phyloP scores from a whole-genome alignment of 92 coral and sea anemone genomes.

The Nematostella vectensis region DNA sequence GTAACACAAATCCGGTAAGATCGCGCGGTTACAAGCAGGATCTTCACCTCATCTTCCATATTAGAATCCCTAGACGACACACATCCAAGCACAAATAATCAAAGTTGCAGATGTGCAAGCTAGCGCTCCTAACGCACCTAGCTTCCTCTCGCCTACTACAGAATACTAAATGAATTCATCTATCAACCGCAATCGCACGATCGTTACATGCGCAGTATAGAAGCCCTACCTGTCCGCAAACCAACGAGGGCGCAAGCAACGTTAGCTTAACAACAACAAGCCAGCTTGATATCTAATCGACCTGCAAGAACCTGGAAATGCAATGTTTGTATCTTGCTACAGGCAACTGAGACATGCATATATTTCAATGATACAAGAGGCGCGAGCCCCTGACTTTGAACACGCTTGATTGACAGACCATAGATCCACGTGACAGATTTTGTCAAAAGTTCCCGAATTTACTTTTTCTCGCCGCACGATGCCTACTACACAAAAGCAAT shows the following conservation, averaged over 20 bases:
- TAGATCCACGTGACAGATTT: conserved; percentile 34
- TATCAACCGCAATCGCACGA: background rate
- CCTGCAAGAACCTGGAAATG: background rate
- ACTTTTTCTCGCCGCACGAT: background rate
- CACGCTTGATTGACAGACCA: conserved; percentile 36
- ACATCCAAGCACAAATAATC: too few species aligned
- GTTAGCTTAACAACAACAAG: background rate
- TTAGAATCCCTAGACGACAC: background rate
- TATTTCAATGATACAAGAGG: background rate
- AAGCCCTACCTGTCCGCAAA: background rate
- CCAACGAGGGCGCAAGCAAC: background rate
- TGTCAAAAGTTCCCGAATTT: conserved; percentile 16
- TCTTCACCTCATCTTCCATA: conserved; percentile 29
- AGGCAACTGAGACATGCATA: conserved; percentile 6
- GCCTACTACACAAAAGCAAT: too few species aligned
- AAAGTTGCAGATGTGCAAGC: too few species aligned
- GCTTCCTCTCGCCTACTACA: background rate
- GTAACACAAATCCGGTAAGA: background rate
- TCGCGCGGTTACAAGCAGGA: background rate
- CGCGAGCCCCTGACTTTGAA: background rate
- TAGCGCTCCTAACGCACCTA: too few species aligned
- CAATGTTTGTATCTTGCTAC: background rate
- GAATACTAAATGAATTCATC: background rate
- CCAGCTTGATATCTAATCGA: background rate
- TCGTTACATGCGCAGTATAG: background rate